Base-by-base conservation (phyloP, 35 echinoderm and acorn worm genomes). In the Heliocidaris tuberculata region DNA sequence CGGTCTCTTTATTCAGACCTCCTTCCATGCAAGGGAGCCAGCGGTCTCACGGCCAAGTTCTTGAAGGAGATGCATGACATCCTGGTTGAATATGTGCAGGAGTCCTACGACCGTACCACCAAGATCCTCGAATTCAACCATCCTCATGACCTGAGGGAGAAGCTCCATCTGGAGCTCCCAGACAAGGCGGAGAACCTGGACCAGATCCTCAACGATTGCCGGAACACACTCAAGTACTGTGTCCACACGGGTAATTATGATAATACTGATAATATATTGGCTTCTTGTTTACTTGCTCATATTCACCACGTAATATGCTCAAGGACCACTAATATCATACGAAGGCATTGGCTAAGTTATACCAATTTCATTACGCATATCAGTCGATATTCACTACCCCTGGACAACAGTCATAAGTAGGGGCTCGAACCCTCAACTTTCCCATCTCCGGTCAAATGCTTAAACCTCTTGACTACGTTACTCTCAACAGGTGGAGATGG, bases 171-270 rank as follows among this genome's bases (percentile, higher is more conserved):
- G 89, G 98, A 99, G 88, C 86, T 99, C 48, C 98, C 96, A 17
- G 98, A 99, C 47, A 99, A 97, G 88, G 92, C 98, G 85, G 98
- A 97, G 93, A 97, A 96, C 88, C 93, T 99, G 32, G 98, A 99
- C 47, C 97, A 97, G 95, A 97, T 99, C 10, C 86, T 99, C 11
- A 88, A 95, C 32, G 98, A 99, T 90, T 97, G 97, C 92, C 87
- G 95, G 42, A 97, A 97, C 92, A 99, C 98, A 13, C 96, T 99
- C 87, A 95, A 96, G 86, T 99, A 97, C 61, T 99, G 98, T 85
- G 98, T 97, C 21, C 86, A 88, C 91, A 99, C 96, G 16, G 98
- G 98, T 99, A 93, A 95, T 49, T 35, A 78, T 42, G 35, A 42
- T 42, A 42, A 42, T 42, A 42, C 3, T 42, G 35, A 42, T 42